Conservation (phyloP, 2,797 vertebrate genomes). For the Morus bassanus region DNA sequence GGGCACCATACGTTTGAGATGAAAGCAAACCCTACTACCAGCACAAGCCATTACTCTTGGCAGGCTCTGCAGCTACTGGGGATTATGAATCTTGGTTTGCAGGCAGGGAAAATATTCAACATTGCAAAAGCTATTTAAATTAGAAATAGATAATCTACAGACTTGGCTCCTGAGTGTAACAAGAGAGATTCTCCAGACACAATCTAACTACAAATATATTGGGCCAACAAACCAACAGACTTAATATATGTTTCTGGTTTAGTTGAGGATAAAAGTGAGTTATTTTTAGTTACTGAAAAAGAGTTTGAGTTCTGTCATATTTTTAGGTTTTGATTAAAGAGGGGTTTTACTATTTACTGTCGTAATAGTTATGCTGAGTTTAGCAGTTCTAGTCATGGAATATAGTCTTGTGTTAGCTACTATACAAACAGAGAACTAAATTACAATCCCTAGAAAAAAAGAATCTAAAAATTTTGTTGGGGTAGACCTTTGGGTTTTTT, state of each 20-base stretch:
- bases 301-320: not conserved
- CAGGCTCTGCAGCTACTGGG: not conserved
- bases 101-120: not conserved
- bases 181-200: not conserved
- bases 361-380: not conserved
- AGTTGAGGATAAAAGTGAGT: not conserved
- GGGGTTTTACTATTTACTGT: accelerated
- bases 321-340: not conserved
- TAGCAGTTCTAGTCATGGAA: not conserved
- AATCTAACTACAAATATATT: not conserved
- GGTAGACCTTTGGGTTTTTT: accelerated
- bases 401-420: not conserved
- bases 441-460: not conserved
- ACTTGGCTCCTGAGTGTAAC: not conserved
- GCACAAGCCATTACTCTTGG: not conserved
- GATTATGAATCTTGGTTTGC: not conserved
- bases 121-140: not conserved
- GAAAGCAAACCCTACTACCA: not conserved
- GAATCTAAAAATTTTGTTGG: not conserved
- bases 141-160: not conserved
- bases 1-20: not conserved
- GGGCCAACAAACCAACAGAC: not conserved
- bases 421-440: not conserved
- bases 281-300: not conserved
- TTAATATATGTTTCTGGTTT: not conserved